Percentiles rank a stretch among this genome's conserved stretches.
phyloP scores from a whole-genome alignment of 2,113 vertebrate species.

The Sapayoa aenigma region DNA sequence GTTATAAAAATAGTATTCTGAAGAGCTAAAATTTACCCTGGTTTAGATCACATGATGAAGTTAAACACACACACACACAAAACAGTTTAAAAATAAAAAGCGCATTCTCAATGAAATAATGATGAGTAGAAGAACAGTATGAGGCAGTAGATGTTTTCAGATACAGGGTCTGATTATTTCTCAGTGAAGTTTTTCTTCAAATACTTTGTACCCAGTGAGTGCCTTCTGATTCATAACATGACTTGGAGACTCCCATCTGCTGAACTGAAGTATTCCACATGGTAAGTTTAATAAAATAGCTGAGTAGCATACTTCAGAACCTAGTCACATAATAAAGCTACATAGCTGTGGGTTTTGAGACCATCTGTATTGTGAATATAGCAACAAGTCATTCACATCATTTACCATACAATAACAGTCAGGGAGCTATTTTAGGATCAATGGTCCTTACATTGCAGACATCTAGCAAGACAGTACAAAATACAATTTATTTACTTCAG shows the following conservation, averaged over 20 bases:
- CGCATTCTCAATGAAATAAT: not conserved
- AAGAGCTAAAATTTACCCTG: not conserved
- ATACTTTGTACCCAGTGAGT: not conserved
- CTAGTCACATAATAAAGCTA: slow-evolving; percentile 20
- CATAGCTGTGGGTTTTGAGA: slow-evolving; percentile 8
- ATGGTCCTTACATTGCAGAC: slow-evolving; percentile 48
- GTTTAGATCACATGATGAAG: not conserved
- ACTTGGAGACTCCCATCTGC: slow-evolving; percentile 25
- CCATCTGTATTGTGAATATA: slow-evolving; percentile 41
- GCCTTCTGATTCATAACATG: not conserved
- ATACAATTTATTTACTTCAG: slow-evolving; percentile 58
- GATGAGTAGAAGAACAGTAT: not conserved
- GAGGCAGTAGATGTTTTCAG: not conserved
- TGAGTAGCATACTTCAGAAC: slow-evolving; percentile 8
- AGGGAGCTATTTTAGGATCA: slow-evolving; percentile 53
- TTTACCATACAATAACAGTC: slow-evolving; percentile 47
- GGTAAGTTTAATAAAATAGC: slow-evolving; percentile 26
- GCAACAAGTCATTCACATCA: slow-evolving; percentile 53
- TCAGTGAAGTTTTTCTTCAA: not conserved
- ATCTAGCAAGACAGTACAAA: slow-evolving; percentile 42
- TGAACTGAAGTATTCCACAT: not conserved
- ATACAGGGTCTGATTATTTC: not conserved
- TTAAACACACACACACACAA: not conserved
- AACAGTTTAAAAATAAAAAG: not conserved
- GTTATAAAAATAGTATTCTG: not conserved